Conservation (phyloP, 2,113 vertebrate species). For the Trachemys scripta region DNA sequence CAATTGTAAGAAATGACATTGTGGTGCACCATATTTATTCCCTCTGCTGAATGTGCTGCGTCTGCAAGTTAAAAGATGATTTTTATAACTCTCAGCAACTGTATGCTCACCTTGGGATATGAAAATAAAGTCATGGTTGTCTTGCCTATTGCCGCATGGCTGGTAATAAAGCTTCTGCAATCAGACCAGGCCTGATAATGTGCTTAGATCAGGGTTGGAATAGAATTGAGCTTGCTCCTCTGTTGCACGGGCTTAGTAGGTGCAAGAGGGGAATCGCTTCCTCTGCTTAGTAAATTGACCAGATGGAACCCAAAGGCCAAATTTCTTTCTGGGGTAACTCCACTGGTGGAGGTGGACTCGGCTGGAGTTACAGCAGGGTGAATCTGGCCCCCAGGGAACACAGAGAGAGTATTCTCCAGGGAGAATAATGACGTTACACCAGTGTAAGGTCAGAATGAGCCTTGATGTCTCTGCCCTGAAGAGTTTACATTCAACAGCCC, state of each 20-base stretch:
- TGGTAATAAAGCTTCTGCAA: not conserved
- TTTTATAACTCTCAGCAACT: not conserved
- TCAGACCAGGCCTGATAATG: not conserved
- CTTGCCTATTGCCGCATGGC: not conserved
- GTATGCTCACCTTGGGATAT: not conserved
- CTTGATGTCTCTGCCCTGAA: not conserved
- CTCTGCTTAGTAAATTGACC: not conserved
- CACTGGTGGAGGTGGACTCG: not conserved
- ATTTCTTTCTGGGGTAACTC: not conserved
- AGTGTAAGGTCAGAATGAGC: accelerated
- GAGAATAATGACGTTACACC: accelerated
- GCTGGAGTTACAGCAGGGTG: no score
- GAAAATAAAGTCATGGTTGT: not conserved
- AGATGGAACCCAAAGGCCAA: not conserved
- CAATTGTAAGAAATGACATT: not conserved
- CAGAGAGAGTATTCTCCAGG: not conserved
- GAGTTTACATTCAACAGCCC: not conserved
- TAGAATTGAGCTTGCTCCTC: not conserved
- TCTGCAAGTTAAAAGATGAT: slow-evolving; percentile 13
- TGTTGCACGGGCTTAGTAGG: not conserved
- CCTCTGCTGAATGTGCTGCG: not conserved
- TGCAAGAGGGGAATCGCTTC: not conserved
- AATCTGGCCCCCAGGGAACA: not conserved
- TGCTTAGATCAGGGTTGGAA: not conserved
- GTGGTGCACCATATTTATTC: not conserved